phyloP scores from a whole-genome alignment of 2,797 vertebrate genomes.

The Emydoidea blandingii region DNA sequence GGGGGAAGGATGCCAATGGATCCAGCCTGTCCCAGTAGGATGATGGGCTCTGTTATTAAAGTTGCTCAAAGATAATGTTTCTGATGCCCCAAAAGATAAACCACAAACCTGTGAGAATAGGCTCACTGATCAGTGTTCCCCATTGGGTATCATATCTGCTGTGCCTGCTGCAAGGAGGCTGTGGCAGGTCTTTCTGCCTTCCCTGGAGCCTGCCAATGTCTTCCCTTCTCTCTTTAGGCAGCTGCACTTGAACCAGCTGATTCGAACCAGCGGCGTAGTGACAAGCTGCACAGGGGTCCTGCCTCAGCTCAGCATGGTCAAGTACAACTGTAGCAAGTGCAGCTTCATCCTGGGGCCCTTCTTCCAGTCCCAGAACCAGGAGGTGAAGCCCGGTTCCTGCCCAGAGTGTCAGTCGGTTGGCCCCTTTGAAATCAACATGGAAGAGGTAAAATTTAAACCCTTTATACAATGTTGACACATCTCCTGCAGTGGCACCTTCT shows the following conservation, averaged over 20 bases:
- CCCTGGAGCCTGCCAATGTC: not conserved
- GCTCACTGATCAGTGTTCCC: not conserved
- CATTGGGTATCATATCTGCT: not conserved
- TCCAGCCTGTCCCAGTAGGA: not conserved
- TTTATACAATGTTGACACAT: not conserved
- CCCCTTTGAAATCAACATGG: conserved; percentile 99
- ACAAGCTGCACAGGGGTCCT: conserved; percentile 95
- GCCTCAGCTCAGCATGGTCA: conserved; percentile 97
- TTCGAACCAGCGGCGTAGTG: conserved; percentile 96
- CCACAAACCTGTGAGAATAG: not conserved
- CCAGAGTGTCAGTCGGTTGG: conserved; percentile 96
- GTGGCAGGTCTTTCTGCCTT: not conserved
- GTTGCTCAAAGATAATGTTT: not conserved
- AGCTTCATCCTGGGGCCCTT: conserved; percentile 95
- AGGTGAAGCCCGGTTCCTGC: conserved; percentile 98
- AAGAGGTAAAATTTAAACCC: conserved; percentile 86
- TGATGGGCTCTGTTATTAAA: not conserved
- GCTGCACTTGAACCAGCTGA: conserved; percentile 97
- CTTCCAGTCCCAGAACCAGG: conserved; percentile 98
- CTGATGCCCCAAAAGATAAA: not conserved
- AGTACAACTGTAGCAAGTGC: conserved; percentile 98
- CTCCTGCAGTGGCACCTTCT: not conserved
- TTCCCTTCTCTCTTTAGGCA: conserved; percentile 82
- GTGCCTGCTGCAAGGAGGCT: not conserved
- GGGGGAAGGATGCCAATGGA: not conserved